These are phyloP conservation scores for Lasioglossum villosulum DNA, from an alignment of 2,888 invertebrate genomes.

Conservation along the genomic window DNA sequence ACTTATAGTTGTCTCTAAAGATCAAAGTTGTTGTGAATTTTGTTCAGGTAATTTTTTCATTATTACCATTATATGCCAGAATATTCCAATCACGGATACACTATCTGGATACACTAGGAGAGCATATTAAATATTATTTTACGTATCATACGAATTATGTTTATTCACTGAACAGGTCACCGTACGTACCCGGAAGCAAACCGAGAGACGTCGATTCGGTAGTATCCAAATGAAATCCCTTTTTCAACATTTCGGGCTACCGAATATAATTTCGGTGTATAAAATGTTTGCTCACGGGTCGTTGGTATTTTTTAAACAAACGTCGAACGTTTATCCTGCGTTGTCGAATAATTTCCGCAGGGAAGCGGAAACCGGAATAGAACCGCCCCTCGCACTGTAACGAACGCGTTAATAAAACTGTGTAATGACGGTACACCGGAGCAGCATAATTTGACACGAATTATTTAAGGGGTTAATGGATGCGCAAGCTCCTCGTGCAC, in stretches of 20 bases:
- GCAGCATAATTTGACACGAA: slow-evolving; percentile 1
- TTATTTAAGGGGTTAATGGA: slow-evolving; percentile 25
- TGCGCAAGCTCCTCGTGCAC: not conserved
- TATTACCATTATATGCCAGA: not conserved
- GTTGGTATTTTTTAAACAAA: not conserved
- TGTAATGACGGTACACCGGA: not conserved
- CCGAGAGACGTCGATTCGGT: not conserved
- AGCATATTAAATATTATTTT: not conserved
- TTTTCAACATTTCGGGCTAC: not conserved
- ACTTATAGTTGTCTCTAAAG: no score
- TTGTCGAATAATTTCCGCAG: not conserved
- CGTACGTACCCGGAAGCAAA: not conserved
- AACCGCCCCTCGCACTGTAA: not conserved
- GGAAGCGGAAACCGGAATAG: not conserved
- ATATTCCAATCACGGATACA: not conserved
- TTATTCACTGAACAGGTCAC: not conserved
- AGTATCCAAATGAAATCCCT: not conserved
- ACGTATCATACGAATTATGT: not conserved
- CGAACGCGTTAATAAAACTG: slow-evolving; percentile 1
- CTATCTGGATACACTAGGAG: not conserved
- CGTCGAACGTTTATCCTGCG: not conserved
- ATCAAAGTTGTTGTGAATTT: not conserved
- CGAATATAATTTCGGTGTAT: not conserved
- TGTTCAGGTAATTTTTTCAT: no score
- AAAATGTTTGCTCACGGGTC: not conserved